Evolutionary conservation across 2,797 vertebrate genomes (phyloP).

Genomic region (Labeo calbasu): DNA sequence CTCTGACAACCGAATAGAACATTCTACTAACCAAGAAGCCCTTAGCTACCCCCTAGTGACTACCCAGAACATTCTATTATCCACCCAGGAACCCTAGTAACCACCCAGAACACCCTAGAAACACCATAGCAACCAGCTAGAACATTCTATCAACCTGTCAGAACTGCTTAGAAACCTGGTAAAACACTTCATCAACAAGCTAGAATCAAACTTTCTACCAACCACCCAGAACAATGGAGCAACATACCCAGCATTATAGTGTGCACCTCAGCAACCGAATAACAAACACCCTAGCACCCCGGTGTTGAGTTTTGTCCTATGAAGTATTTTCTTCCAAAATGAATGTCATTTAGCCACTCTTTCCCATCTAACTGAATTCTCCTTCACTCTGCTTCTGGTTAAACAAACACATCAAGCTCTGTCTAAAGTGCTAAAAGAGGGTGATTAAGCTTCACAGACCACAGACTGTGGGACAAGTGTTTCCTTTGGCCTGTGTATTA

Average conservation of each 20-base stretch:
- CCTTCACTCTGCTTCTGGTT: slow-evolving; percentile 1
- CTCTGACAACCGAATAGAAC: neutral
- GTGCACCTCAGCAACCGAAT: neutral
- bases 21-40: neutral
- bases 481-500: slow-evolving; percentile 29
- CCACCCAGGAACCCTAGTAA: too few relatives aligned
- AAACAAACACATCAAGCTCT: neutral
- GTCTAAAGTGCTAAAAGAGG: neutral
- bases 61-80: neutral
- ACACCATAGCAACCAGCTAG: neutral
- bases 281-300: neutral
- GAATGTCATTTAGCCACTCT: neutral
- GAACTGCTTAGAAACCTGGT: too few relatives aligned
- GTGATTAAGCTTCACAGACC: slow-evolving; percentile 19
- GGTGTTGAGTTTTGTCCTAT: neutral
- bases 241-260: neutral
- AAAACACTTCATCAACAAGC: neutral
- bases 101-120: too few relatives aligned
- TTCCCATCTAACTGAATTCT: neutral
- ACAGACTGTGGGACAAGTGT: neutral
- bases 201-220: neutral
- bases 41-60: too few relatives aligned
- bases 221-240: neutral
- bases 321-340: neutral
- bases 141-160: neutral